These are phyloP conservation scores for Sarotherodon lohbergeri DNA, from an alignment of 2,113 vertebrate genomes.

Conservation along the genomic window DNA sequence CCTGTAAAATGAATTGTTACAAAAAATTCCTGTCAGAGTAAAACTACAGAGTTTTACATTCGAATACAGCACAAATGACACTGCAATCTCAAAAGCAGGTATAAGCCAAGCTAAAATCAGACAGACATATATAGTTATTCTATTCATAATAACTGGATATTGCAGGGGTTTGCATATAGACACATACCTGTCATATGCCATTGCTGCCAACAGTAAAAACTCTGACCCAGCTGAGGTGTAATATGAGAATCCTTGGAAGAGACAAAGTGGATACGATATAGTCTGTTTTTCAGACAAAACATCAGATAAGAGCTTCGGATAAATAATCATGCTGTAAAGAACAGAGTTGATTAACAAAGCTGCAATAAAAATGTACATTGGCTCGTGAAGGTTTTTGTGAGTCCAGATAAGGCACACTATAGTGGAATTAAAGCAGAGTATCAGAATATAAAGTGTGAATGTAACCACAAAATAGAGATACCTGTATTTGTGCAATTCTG, in stretches of 20 bases:
- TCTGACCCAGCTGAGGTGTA: background rate
- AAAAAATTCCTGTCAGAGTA: no score
- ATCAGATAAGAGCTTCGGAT: constrained; percentile 8
- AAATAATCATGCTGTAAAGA: background rate
- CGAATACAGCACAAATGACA: no score
- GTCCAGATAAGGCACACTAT: background rate
- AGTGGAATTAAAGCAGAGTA: background rate
- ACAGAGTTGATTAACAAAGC: constrained; percentile 8
- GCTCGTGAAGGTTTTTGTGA: accelerated
- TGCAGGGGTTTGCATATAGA: background rate
- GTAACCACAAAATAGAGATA: background rate
- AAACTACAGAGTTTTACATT: no score
- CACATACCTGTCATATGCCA: constrained; percentile 5
- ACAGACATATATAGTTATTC: background rate
- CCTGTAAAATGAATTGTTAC: no score
- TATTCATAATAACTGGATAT: constrained; percentile 19
- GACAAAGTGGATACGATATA: background rate
- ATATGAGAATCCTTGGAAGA: background rate
- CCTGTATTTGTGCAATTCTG: no score
- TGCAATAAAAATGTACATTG: constrained; percentile 39
- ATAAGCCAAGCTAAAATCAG: no score
- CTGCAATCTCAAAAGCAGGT: no score
- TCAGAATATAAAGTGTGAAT: background rate
- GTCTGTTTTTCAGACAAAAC: constrained; percentile 5
- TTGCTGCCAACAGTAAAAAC: background rate